phyloP scores from a whole-genome alignment of 2,797 vertebrate genomes.

The Rachycentron canadum region DNA sequence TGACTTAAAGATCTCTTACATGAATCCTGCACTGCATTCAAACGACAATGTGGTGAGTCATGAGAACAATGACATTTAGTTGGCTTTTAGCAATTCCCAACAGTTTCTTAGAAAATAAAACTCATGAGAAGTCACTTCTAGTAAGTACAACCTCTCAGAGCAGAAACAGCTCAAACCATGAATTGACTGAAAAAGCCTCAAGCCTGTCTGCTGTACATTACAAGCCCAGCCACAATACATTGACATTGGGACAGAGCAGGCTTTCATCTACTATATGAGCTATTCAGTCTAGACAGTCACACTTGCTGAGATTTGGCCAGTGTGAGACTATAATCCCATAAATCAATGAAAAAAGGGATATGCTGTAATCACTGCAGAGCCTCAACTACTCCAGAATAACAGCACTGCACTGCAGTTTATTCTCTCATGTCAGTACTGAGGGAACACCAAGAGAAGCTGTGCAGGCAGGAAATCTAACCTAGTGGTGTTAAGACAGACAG shows the following conservation, averaged over 20 bases:
- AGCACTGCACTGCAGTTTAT: conserved; percentile 67
- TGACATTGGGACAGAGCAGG: conserved; percentile 8
- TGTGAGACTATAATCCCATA: conserved; percentile 55
- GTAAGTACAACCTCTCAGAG: conserved; percentile 21
- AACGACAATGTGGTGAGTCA: conserved; percentile 36
- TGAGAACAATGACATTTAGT: conserved; percentile 49
- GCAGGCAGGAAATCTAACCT: conserved; percentile 61
- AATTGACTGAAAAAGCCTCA: conserved; percentile 16
- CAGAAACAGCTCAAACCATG: conserved; percentile 26
- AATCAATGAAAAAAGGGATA: conserved; percentile 65
- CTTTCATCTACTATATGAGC: conserved; percentile 25
- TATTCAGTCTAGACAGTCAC: conserved; percentile 57
- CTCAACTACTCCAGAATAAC: conserved; percentile 46
- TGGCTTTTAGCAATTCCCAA: conserved; percentile 50
- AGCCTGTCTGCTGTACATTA: conserved; percentile 17
- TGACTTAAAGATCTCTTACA: conserved; percentile 3
- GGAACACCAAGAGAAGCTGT: conserved; percentile 58
- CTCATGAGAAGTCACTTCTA: conserved; percentile 32
- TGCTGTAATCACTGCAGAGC: conserved; percentile 58
- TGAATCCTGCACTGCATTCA: conserved; percentile 24
- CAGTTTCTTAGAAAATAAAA: conserved; percentile 63
- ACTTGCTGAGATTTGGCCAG: conserved; percentile 57
- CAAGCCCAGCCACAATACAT: conserved; percentile 10
- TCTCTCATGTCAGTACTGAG: conserved; percentile 58
- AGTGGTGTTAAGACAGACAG: conserved; percentile 62